These are phyloP conservation scores for Unio pictorum DNA, from an alignment of 2,888 invertebrate species.

Conservation along the genomic window DNA sequence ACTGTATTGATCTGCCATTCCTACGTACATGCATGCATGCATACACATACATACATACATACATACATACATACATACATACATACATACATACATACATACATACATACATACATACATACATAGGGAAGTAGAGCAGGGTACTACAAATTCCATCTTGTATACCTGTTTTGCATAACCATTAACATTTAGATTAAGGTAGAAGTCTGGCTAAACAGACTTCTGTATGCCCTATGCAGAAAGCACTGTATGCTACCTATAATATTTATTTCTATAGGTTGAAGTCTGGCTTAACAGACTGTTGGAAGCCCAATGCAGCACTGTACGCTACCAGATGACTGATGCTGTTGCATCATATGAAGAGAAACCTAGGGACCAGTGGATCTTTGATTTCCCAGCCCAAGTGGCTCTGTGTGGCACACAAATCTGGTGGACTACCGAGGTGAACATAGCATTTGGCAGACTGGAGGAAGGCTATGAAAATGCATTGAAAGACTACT, in stretches of 20 bases:
- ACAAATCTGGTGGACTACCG: constrained; percentile 98
- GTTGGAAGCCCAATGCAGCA: constrained; percentile 87
- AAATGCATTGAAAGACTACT: constrained; percentile 95
- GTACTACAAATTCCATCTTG: too few relatives aligned
- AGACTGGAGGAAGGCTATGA: constrained; percentile 95
- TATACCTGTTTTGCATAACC: too few relatives aligned
- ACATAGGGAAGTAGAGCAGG: too few relatives aligned
- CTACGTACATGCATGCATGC: too few relatives aligned
- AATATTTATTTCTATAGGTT: constrained; percentile 74
- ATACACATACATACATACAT: too few relatives aligned
- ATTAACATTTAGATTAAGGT: constrained; percentile 74
- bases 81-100: too few relatives aligned
- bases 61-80: too few relatives aligned
- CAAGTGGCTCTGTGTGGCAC: constrained; percentile 94
- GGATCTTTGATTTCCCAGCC: constrained; percentile 96
- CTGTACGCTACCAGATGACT: constrained; percentile 86
- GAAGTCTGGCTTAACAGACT: constrained; percentile 94
- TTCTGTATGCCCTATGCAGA: not conserved
- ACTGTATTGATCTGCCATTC: too few relatives aligned
- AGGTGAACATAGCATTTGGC: constrained; percentile 91
- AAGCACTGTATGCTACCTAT: too few relatives aligned
- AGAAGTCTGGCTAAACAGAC: constrained; percentile 73
- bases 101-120: too few relatives aligned
- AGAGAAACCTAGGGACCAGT: constrained; percentile 94
- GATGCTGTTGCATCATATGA: constrained; percentile 92